phyloP scores from a whole-genome alignment of 1,140 invertebrate genomes.

The Conus ventricosus region DNA sequence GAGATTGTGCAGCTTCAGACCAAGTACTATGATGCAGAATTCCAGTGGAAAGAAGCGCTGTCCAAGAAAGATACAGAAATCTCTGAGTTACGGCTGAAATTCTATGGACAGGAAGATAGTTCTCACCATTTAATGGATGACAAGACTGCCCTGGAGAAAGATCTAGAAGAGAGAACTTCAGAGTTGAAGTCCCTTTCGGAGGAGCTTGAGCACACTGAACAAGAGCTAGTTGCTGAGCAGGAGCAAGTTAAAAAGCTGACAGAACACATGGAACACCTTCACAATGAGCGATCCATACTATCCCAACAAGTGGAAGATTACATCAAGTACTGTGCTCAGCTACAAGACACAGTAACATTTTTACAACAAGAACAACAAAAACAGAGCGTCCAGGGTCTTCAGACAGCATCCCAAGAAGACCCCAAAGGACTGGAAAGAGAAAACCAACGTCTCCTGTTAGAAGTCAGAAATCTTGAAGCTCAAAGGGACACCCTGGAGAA shows the following conservation, averaged over 20 bases:
- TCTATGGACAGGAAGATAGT: constrained; percentile 21
- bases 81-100: constrained; percentile 7
- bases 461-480: constrained; percentile 42
- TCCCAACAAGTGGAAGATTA: constrained; percentile 29
- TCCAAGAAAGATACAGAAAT: constrained; percentile 32
- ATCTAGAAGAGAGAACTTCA: constrained; percentile 31
- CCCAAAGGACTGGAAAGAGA: neutral
- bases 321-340: constrained; percentile 11
- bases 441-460: constrained; percentile 21
- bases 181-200: constrained; percentile 37
- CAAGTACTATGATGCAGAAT: constrained; percentile 45
- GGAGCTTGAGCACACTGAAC: constrained; percentile 27
- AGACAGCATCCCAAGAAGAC: neutral
- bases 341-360: constrained; percentile 15
- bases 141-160: constrained; percentile 35
- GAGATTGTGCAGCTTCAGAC: constrained; percentile 52
- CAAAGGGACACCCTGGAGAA: constrained; percentile 48
- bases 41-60: constrained; percentile 37
- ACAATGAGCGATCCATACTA: neutral
- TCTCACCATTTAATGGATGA: constrained; percentile 26
- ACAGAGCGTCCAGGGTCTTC: neutral
- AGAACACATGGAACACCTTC: constrained; percentile 30
- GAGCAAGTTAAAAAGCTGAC: constrained; percentile 20
- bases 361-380: neutral
- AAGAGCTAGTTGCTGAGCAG: constrained; percentile 8